Evolutionary conservation across 2,113 vertebrate species (phyloP), one percentile per base, ranked within the genome.

Genomic region (Caloenas nicobarica): DNA sequence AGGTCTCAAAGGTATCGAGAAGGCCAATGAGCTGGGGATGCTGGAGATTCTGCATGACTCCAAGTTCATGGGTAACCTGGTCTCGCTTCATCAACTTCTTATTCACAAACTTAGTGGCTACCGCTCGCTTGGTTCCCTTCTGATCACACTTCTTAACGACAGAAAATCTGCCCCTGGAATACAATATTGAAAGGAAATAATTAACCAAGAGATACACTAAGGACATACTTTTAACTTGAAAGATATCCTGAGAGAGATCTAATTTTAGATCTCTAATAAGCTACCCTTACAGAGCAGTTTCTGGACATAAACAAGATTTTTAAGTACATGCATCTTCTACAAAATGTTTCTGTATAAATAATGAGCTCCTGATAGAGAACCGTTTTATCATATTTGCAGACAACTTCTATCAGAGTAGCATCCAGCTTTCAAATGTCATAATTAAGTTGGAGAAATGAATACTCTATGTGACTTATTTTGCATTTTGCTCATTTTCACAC

Each of bases 61-160:
- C 98, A 80, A 99, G 98, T 96, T 99, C 99, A 91, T 98, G 98
- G 88, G 98, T 99, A 98, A 99, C 99, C 93, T 98, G 98, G 97
- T 99, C 99, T 56, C 99, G 98, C 96, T 99, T 99, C 99, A 99
- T 99, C 97, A 99, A 95, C 97, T 99, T 99, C 98, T 99, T 99
- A 98, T 99, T 99, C 89, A 99, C 98, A 79, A 99, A 99, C 97
- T 99, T 99, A 16, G 99, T 98, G 53, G 99, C 99, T 95, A 99
- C 98, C 21, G 98, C 96, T 77, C 97, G 98, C 80, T 99, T 99
- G 96, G 98, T 99, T 92, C 98, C 98, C 61, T 98, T 98, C 97
- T 99, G 99, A 93, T 99, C 99, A 70, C 99, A 99, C 36, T 98
- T 98, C 97, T 99, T 99, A 56, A 99, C 99, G 5, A 99, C 99